Conservation (phyloP, 2,888 invertebrate species). For the Zygothrica quintamaculata region DNA sequence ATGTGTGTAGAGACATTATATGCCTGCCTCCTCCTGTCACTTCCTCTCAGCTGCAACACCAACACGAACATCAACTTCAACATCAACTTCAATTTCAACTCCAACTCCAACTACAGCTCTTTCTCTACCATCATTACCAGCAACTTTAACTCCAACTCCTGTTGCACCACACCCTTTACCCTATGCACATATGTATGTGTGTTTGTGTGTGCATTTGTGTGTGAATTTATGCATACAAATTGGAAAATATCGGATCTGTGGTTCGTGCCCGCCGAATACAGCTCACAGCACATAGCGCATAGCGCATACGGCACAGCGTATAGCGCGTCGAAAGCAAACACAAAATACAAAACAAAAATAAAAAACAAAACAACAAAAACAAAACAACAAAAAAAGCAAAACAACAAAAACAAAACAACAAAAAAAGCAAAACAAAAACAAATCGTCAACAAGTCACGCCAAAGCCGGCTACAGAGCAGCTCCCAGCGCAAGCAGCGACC, state of each 20-base stretch:
- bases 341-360: slow-evolving; percentile 28
- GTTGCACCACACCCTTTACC: slow-evolving; percentile 29
- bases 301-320: slow-evolving; percentile 18
- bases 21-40: slow-evolving; percentile 21
- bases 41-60: neutral
- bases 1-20: slow-evolving; percentile 22
- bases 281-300: slow-evolving; percentile 39
- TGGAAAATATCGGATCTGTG: slow-evolving; percentile 83
- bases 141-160: neutral
- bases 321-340: slow-evolving; percentile 16
- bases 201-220: slow-evolving; percentile 62
- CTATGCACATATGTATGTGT: slow-evolving; percentile 54
- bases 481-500: slow-evolving; percentile 14
- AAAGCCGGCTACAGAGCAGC: slow-evolving; percentile 65
- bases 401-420: no score
- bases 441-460: slow-evolving; percentile 77
- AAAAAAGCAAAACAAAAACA: slow-evolving; percentile 58
- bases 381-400: slow-evolving; percentile 13
- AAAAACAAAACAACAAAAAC: slow-evolving; percentile 36
- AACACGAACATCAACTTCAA: neutral
- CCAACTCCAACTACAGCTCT: neutral
- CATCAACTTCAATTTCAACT: neutral
- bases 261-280: slow-evolving; percentile 75
- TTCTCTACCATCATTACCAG: no score
- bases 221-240: slow-evolving; percentile 79